Base-by-base conservation (phyloP, 2,113 vertebrate genomes). In the Coracopsis vasa region DNA sequence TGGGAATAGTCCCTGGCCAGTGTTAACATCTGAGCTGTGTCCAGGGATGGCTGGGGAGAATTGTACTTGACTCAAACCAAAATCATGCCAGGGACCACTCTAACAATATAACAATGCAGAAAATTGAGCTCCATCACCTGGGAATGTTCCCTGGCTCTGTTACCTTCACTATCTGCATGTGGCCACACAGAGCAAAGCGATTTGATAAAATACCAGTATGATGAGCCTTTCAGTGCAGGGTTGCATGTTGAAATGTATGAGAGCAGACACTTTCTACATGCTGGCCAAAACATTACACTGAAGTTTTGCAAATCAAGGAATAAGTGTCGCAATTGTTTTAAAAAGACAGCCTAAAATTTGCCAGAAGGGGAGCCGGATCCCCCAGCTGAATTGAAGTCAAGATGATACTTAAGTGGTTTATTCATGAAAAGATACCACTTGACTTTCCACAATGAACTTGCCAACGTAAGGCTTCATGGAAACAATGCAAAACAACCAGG, bases 91-190 rank as follows among this genome's bases (percentile, higher is more conserved):
- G 61, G 35, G 39, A 50, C 80, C 1, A 3, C 84, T 95, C 80
- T 84, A 92, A 67, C 86, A 66, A 85, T 91, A 92, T 95, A 92
- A 95, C 94, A 87, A n/a, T 44, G 80, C 0, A 7, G 80, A 89
- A 95, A 96, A 96, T 70, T 89, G 93, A 95, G 80, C 80, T 92
- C 29, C 61, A 69, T 91, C 91, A 96, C 89, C 91, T 81, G 86
- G 94, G 94, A 78, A 95, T 0, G 0, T 67, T 96, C 80, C 56
- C 78, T 92, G 94, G 93, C 73, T 2, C 42, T 1, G 7, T 33
- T 67, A 47, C 61, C 51, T 65, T 64, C 24, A 6, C 60, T 71
- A 0, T 58, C 54, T 78, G 51, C 80, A 65, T 0, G 2, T 75
- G 66, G 86, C 61, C 66, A 25, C 77, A 8, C 28, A 11, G 85